A percentile compares a stretch with the other conserved stretches of the same genome.
These are phyloP conservation scores for Leucophenga montana DNA, from an alignment of 2,888 invertebrate genomes.

Conservation along the genomic window DNA sequence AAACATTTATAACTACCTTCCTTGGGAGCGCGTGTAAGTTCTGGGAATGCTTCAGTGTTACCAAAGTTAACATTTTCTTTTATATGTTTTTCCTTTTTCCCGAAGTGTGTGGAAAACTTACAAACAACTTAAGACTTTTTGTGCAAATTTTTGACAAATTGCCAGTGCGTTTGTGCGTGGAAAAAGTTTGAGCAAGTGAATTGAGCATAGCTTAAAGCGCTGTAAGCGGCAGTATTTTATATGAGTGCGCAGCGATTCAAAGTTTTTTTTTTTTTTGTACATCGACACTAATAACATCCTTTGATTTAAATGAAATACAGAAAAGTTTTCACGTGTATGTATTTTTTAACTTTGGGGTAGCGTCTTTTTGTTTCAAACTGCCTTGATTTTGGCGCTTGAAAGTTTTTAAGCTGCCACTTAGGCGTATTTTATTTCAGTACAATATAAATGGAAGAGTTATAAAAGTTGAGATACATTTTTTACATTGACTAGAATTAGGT, in stretches of 20 bases:
- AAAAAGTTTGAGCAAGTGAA: too few species aligned
- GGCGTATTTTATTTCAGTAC: not conserved
- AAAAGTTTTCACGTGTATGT: not conserved
- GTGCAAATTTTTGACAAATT: slow-evolving; percentile 66
- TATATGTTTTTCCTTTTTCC: not conserved
- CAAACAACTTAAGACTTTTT: slow-evolving; percentile 27
- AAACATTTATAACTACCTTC: too few species aligned
- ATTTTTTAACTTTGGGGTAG: too few species aligned
- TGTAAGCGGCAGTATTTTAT: too few species aligned
- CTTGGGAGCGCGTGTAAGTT: too few species aligned
- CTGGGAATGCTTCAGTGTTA: too few species aligned
- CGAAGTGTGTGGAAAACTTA: not conserved
- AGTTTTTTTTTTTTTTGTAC: too few species aligned
- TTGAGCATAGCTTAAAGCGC: too few species aligned
- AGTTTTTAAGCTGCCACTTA: not conserved
- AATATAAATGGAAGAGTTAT: not conserved
- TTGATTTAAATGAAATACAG: not conserved
- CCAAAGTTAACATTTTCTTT: slow-evolving; percentile 16
- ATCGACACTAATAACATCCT: too few species aligned
- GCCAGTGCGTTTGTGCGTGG: slow-evolving; percentile 29
- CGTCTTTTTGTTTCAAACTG: too few species aligned
- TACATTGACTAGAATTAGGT: not conserved
- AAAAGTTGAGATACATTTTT: not conserved
- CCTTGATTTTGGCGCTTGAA: not conserved
- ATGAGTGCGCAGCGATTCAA: too few species aligned